phyloP scores from a whole-genome alignment of 2,113 vertebrate species.

The Picathartes gymnocephalus region DNA sequence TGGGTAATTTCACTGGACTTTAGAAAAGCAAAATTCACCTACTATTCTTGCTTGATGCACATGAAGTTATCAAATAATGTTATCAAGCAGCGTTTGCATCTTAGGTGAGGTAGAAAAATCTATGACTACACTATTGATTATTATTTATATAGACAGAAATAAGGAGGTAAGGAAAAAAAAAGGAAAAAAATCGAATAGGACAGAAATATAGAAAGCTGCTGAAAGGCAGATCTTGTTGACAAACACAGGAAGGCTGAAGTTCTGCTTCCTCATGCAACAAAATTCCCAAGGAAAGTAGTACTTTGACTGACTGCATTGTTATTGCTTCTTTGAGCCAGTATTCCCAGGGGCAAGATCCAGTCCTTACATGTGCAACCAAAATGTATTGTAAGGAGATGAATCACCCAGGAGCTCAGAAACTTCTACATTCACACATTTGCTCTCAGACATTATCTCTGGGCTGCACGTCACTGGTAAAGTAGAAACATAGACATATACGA shows the following conservation, averaged over 20 bases:
- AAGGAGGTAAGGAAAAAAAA: background rate
- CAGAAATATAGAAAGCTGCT: background rate
- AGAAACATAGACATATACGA: background rate
- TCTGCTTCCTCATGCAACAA: slow-evolving; percentile 1
- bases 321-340: slow-evolving; percentile 19
- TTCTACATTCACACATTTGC: background rate
- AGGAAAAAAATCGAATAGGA: background rate
- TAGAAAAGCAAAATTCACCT: background rate
- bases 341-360: slow-evolving; percentile 21
- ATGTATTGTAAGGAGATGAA: background rate
- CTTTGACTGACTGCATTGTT: slow-evolving; percentile 15
- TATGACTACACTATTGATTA: background rate
- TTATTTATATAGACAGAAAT: background rate
- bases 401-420: background rate
- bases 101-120: background rate
- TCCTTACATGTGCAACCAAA: slow-evolving; percentile 8
- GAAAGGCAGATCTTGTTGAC: background rate
- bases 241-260: slow-evolving; percentile 11
- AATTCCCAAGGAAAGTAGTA: slow-evolving; percentile 21
- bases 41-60: background rate
- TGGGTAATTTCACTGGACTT: background rate
- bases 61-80: background rate
- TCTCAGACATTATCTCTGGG: background rate
- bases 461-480: background rate
- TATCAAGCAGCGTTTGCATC: background rate